A percentile compares a stretch with the other conserved stretches of the same genome.
phyloP scores from a whole-genome alignment of 2,113 vertebrate species.

The Australoheros scitulus region DNA sequence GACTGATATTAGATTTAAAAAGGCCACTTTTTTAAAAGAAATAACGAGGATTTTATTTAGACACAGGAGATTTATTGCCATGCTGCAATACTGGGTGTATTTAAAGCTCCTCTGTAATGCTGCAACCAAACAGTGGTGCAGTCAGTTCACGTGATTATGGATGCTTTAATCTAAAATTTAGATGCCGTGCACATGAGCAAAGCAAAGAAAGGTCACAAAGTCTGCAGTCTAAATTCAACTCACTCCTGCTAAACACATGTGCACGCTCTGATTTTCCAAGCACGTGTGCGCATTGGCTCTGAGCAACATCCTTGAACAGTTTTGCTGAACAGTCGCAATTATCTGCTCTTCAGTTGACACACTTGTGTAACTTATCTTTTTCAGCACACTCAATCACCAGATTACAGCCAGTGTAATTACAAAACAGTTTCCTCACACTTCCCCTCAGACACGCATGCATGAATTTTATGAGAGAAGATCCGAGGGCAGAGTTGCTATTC shows the following conservation, averaged over 20 bases:
- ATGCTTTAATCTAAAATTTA: slow-evolving; percentile 21
- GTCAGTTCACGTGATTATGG: slow-evolving; percentile 18
- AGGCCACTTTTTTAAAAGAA: slow-evolving; percentile 37
- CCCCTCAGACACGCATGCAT: slow-evolving; percentile 15
- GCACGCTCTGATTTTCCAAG: background rate
- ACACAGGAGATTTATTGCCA: background rate
- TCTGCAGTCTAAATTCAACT: slow-evolving; percentile 13
- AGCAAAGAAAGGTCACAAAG: slow-evolving; percentile 24
- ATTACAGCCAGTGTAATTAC: slow-evolving; percentile 43
- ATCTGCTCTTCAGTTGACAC: slow-evolving; percentile 38
- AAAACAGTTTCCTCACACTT: slow-evolving; percentile 11
- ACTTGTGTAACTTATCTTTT: slow-evolving; percentile 39
- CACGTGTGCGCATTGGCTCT: slow-evolving; percentile 12
- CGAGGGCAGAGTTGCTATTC: background rate
- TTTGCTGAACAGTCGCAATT: slow-evolving; percentile 47
- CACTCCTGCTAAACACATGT: slow-evolving; percentile 9
- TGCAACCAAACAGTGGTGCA: background rate
- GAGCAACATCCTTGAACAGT: slow-evolving; percentile 45
- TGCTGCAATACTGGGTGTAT: background rate
- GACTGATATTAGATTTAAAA: slow-evolving; percentile 44
- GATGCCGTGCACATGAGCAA: slow-evolving; percentile 14
- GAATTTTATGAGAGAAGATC: slow-evolving; percentile 33
- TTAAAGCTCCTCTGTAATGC: slow-evolving; percentile 11
- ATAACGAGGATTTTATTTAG: background rate
- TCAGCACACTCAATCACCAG: slow-evolving; percentile 31